phyloP scores from a whole-genome alignment of 1,140 invertebrate genomes.

The Heterodera carotae region DNA sequence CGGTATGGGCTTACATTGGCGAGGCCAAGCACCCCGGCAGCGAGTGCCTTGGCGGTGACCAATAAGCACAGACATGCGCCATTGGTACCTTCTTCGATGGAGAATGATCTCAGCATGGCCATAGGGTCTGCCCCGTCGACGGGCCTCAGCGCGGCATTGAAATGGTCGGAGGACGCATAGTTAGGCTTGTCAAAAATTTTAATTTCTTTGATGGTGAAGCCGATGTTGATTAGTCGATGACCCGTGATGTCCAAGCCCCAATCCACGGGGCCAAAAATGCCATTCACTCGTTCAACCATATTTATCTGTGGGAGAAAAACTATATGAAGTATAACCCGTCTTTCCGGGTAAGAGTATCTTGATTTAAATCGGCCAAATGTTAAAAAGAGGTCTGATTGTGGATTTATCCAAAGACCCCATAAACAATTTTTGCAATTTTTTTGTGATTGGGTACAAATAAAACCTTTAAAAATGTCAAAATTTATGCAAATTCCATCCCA shows the following conservation, averaged over 20 bases:
- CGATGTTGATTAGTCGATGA: constrained; percentile 46
- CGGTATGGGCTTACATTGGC: constrained; percentile 45
- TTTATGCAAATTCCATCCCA: not conserved
- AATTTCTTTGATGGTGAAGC: constrained; percentile 53
- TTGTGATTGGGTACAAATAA: too few species aligned
- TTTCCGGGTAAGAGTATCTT: constrained; percentile 3
- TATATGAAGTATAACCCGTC: not conserved
- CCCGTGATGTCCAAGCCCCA: constrained; percentile 47
- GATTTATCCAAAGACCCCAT: too few species aligned
- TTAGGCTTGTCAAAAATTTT: constrained; percentile 51
- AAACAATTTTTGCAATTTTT: too few species aligned
- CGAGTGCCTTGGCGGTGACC: constrained; percentile 48
- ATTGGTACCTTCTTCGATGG: constrained; percentile 47
- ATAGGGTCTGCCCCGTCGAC: constrained; percentile 32
- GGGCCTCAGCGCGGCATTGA: constrained; percentile 35
- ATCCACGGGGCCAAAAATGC: constrained; percentile 48
- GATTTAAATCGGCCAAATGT: not conserved
- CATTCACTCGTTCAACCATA: constrained; percentile 53
- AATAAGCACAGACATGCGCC: constrained; percentile 47
- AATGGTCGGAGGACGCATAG: constrained; percentile 20
- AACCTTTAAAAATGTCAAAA: not conserved
- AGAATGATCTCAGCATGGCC: constrained; percentile 48
- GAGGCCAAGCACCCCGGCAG: constrained; percentile 37
- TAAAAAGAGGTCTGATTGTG: too few species aligned
- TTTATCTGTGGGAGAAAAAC: constrained; percentile 41